Evolutionary conservation across 2,797 vertebrate species (phyloP), one percentile per base, ranked within the genome.

Genomic region (Betta splendens): DNA sequence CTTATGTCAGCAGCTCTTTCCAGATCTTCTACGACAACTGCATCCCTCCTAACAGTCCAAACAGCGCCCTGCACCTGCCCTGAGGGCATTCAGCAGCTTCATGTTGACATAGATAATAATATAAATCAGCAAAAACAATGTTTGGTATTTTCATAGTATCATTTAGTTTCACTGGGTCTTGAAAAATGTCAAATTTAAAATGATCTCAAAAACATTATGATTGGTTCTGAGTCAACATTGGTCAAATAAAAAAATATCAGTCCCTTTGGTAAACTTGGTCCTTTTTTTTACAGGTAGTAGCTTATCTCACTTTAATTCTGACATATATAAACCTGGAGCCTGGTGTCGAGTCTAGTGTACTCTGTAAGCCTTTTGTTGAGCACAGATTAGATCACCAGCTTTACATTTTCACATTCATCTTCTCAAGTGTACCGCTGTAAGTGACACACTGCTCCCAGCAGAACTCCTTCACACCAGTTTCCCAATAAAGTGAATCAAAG

Each of bases 11-110:
- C 33, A 75, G 81, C 49, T 69, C 66, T 37, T 89, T 92, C 66
- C 88, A 87, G 79, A 69, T 91, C 44, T 91, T 91, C 48, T 86
- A 86, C 28, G 81, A 87, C 12, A 80, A 90, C 71, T 91, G 91
- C 45, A 69, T 75, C 16, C 35, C 84, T 21, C 54, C 64, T 16
- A 36, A 22, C 17, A 60, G 51, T 42, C 39, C 3, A 1, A 61
- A 47, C 7, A 63, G 37, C 31, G 66, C 23, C 39, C 9, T 59
- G 26, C 50, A 51, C 22, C 13, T 17, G 9, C 15, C 33, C 23
- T 75, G 1, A 73, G 10, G 23, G 7, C 25, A 15, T 13, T 5
- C 1, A 29, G 18, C 26, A 9, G 17, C 9, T 46, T 37, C 3
- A 50, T 35, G 23, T 9, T 26, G 13, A 58, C 15, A 47, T 9